phyloP scores from a whole-genome alignment of 1,140 invertebrate genomes.

The Tetragnatha versicolor region DNA sequence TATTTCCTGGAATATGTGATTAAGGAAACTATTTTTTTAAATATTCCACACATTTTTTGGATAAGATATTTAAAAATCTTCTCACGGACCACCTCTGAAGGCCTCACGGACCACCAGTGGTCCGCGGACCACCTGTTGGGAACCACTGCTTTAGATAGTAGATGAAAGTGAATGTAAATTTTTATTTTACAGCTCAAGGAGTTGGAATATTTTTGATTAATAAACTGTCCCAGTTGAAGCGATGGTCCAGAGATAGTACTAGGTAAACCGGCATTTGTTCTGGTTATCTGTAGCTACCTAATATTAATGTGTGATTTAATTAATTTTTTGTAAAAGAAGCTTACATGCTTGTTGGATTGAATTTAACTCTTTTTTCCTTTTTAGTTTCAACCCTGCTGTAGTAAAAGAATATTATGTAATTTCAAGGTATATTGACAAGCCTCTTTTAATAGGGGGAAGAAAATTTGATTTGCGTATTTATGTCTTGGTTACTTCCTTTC shows the following conservation, averaged over 20 bases:
- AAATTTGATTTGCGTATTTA: conserved; percentile 89
- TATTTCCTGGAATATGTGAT: neutral
- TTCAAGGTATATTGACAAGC: conserved; percentile 83
- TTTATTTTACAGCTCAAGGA: conserved; percentile 64
- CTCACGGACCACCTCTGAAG: too few species aligned
- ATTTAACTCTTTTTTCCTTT: conserved; percentile 17
- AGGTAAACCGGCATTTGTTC: too few species aligned
- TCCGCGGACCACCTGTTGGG: too few species aligned
- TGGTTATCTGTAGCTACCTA: too few species aligned
- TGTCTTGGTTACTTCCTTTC: conserved; percentile 84
- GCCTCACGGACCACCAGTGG: too few species aligned
- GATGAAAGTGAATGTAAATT: neutral
- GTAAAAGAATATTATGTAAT: conserved; percentile 91
- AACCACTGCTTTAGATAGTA: too few species aligned
- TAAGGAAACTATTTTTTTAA: neutral
- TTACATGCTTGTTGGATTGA: too few species aligned
- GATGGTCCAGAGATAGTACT: conserved; percentile 67
- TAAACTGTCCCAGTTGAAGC: conserved; percentile 68
- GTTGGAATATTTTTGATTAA: conserved; percentile 69
- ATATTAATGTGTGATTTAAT: too few species aligned
- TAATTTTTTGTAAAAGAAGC: too few species aligned
- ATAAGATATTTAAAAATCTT: too few species aligned
- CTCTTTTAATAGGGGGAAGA: conserved; percentile 84
- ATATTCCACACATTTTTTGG: neutral
- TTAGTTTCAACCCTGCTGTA: conserved; percentile 73